Evolutionary conservation across 2,113 vertebrate genomes (phyloP).

Genomic region (Ariopsis seemanni): DNA sequence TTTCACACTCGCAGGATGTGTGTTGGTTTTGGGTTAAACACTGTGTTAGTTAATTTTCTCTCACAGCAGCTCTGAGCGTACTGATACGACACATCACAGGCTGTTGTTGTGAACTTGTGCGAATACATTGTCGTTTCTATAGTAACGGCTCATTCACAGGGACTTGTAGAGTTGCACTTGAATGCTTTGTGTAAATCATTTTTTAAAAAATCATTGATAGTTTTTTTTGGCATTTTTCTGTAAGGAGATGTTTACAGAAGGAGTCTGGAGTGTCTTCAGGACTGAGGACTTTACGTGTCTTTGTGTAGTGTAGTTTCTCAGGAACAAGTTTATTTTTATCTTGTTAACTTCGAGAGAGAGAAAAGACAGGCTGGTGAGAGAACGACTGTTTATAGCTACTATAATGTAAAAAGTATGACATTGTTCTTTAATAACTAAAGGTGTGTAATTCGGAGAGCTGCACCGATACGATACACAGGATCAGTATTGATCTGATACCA

Average conservation of each 20-base stretch:
- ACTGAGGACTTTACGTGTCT: not conserved
- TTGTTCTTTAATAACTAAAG: not conserved
- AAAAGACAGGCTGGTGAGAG: not conserved
- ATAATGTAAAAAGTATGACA: not conserved
- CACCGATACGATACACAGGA: not conserved
- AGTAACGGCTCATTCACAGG: no score
- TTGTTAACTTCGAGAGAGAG: not conserved
- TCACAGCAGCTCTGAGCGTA: not conserved
- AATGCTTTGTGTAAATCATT: not conserved
- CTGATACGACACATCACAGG: not conserved
- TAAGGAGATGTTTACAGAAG: not conserved
- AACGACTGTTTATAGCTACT: not conserved
- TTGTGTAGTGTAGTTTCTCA: not conserved
- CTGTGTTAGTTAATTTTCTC: not conserved
- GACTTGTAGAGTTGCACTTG: no score
- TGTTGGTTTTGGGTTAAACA: not conserved
- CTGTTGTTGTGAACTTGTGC: not conserved
- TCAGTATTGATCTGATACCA: not conserved
- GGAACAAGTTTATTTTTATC: not conserved
- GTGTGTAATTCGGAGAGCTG: no score
- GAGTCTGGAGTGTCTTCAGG: not conserved
- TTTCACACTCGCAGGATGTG: not conserved
- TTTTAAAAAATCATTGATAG: not conserved
- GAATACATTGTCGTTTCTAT: not conserved
- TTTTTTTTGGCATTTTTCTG: not conserved